Evolutionary conservation across 2,797 vertebrate species (phyloP).

Genomic region (Aplochiton taeniatus): DNA sequence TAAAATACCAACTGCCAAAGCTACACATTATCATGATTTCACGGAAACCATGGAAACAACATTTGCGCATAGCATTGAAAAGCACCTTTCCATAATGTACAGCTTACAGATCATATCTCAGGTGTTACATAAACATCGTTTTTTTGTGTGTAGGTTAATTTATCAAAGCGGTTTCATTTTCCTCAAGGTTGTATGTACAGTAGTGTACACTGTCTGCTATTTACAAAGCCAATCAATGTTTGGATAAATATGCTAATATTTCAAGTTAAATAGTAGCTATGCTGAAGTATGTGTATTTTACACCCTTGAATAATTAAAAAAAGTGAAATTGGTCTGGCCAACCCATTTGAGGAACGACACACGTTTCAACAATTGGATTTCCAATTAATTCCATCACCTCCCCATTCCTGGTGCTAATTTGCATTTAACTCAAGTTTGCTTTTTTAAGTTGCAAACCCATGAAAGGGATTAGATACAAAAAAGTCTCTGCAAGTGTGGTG

Average conservation of each 20-base stretch:
- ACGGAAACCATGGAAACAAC: conserved; percentile 66
- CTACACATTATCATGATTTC: conserved; percentile 53
- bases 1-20: too few species aligned
- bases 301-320: conserved; percentile 49
- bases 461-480: background rate
- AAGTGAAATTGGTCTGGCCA: conserved; percentile 32
- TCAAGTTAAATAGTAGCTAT: conserved; percentile 30
- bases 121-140: too few species aligned
- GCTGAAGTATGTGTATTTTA: conserved; percentile 20
- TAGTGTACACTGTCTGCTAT: conserved; percentile 12
- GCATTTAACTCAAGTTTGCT: conserved; percentile 38
- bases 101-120: too few species aligned
- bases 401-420: conserved; percentile 2
- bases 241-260: conserved; percentile 29
- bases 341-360: conserved; percentile 29
- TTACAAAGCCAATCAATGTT: conserved; percentile 28
- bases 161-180: too few species aligned
- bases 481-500: background rate
- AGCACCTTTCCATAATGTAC: conserved; percentile 40
- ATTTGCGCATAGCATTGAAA: conserved; percentile 36
- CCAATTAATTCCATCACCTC: conserved; percentile 18
- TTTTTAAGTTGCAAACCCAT: conserved; percentile 32
- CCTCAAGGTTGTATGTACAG: background rate
- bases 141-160: too few species aligned
- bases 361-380: conserved; percentile 20